These are phyloP conservation scores for Ips typographus DNA, from an alignment of 1,140 invertebrate species.

Conservation along the genomic window DNA sequence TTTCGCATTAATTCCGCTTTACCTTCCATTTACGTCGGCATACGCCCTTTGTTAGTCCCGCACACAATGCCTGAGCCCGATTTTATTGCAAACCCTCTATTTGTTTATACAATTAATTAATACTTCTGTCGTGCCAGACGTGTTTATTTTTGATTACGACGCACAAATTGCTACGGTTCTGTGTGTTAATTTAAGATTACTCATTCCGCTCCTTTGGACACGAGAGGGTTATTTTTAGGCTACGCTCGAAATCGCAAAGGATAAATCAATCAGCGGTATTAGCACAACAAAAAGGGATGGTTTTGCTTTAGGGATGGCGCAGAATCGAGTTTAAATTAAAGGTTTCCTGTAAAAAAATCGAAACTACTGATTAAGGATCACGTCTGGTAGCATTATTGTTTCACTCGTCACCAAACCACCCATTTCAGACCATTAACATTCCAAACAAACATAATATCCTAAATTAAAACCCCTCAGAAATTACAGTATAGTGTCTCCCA, in stretches of 20 bases:
- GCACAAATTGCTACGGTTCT: not conserved
- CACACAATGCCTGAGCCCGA: no score
- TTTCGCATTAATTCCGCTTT: no score
- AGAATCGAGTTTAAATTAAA: no score
- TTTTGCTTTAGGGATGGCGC: no score
- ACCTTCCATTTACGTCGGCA: no score
- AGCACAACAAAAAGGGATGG: no score
- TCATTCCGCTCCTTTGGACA: conserved; percentile 1
- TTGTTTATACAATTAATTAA: conserved; percentile 16
- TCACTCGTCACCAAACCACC: conserved; percentile 6
- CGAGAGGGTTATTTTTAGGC: not conserved
- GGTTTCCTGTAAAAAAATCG: no score
- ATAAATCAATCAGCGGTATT: not conserved
- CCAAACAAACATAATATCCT: conserved; percentile 7
- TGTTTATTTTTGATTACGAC: conserved; percentile 17
- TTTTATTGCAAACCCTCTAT: not conserved
- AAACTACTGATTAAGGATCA: no score
- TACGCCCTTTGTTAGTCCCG: not conserved
- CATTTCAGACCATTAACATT: conserved; percentile 9
- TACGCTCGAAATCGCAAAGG: not conserved
- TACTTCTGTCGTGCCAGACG: conserved; percentile 16
- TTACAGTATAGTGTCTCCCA: not conserved
- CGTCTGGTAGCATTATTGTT: not conserved
- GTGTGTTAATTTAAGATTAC: conserved; percentile 4
- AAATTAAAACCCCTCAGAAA: conserved; percentile 11